These are phyloP conservation scores for Copidosoma floridanum DNA, from an alignment of 1,140 invertebrate genomes.

Conservation along the genomic window DNA sequence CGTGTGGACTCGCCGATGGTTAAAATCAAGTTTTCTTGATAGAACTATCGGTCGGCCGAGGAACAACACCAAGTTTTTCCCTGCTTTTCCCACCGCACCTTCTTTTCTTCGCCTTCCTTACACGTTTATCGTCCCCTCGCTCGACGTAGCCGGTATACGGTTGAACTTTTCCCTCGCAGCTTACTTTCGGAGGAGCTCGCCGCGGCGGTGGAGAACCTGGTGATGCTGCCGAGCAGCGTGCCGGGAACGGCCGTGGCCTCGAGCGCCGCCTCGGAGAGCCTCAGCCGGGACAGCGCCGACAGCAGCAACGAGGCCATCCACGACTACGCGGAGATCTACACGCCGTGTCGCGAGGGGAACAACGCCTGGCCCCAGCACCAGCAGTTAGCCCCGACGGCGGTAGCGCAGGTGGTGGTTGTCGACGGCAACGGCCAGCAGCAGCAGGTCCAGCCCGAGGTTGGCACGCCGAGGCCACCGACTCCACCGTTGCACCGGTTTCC, in stretches of 20 bases:
- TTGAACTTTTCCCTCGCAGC: constrained; percentile 37
- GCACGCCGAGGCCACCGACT: constrained; percentile 71
- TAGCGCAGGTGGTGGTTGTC: neutral
- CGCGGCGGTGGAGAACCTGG: constrained; percentile 52
- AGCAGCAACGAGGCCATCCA: constrained; percentile 69
- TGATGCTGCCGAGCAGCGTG: constrained; percentile 48
- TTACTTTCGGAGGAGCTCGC: constrained; percentile 52
- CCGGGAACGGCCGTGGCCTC: neutral
- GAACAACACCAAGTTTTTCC: too few relatives aligned
- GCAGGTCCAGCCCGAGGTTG: neutral
- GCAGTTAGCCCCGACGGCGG: constrained; percentile 32
- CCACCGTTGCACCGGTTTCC: constrained; percentile 87
- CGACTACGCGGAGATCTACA: constrained; percentile 92
- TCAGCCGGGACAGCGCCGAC: constrained; percentile 55
- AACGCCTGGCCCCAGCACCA: constrained; percentile 51
- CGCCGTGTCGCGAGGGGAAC: constrained; percentile 75
- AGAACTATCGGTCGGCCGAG: too few relatives aligned
- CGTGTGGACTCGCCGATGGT: too few relatives aligned
- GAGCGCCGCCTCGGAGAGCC: neutral
- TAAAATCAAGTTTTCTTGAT: too few relatives aligned
- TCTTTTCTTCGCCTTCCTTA: too few relatives aligned
- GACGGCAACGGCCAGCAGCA: neutral
- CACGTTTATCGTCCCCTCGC: too few relatives aligned
- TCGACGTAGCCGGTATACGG: too few relatives aligned
- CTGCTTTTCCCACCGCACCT: too few relatives aligned